These are phyloP conservation scores for Struthio camelus DNA, from an alignment of 2,113 vertebrate genomes.

Conservation along the genomic window DNA sequence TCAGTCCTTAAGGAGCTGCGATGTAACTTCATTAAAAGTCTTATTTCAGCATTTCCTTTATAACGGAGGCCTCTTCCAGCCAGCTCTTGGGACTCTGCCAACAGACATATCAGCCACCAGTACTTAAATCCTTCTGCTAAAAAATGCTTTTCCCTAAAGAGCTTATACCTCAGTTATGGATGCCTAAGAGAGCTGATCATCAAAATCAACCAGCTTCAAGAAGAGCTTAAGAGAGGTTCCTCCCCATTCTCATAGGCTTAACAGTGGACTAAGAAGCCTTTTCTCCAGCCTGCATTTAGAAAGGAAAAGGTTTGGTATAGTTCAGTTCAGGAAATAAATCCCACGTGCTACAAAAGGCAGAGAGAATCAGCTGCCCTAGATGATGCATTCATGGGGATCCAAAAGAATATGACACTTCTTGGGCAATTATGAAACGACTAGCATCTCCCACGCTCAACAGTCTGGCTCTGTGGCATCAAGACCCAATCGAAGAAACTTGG, in stretches of 20 bases:
- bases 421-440: neutral
- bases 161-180: neutral
- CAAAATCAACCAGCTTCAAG: constrained; percentile 7
- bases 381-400: neutral
- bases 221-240: neutral
- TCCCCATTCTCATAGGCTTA: neutral
- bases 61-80: constrained; percentile 43
- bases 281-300: neutral
- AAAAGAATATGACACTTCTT: neutral
- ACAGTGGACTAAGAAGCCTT: neutral
- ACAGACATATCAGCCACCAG: constrained; percentile 36
- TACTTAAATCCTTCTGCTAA: constrained; percentile 45
- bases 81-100: constrained; percentile 55
- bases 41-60: constrained; percentile 58
- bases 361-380: neutral
- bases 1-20: constrained; percentile 17
- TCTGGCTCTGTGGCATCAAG: neutral
- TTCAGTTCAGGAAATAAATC: constrained; percentile 31
- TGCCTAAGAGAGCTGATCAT: neutral
- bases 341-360: constrained; percentile 29
- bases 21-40: constrained; percentile 44
- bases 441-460: neutral
- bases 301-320: neutral
- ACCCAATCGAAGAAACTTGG: neutral
- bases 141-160: constrained; percentile 52